These are phyloP conservation scores for Encarsia formosa DNA, from an alignment of 2,888 invertebrate species.

Conservation along the genomic window DNA sequence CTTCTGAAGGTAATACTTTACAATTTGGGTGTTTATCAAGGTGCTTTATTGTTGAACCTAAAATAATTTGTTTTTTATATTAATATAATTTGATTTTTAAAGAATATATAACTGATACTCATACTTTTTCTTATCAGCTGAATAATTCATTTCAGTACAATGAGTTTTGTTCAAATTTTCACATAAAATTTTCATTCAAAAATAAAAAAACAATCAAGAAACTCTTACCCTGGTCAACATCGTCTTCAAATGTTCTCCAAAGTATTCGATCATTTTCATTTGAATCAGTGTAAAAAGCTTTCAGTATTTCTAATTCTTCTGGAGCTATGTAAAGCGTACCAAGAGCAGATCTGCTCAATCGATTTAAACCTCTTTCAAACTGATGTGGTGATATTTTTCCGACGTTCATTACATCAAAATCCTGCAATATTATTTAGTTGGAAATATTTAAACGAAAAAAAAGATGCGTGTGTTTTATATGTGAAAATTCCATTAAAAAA, in stretches of 20 bases:
- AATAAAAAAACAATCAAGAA: background rate
- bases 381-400: constrained; percentile 68
- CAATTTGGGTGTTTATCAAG: constrained; percentile 66
- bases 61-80: too few species aligned
- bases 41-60: constrained; percentile 64
- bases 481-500: too few species aligned
- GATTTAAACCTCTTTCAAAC: constrained; percentile 67
- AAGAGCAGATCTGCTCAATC: constrained; percentile 61
- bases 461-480: too few species aligned
- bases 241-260: constrained; percentile 75
- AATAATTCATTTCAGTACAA: too few species aligned
- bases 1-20: constrained; percentile 57
- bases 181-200: too few species aligned
- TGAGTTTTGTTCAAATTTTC: too few species aligned
- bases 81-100: too few species aligned
- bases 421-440: constrained; percentile 47
- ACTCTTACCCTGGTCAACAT: constrained; percentile 66
- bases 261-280: constrained; percentile 64
- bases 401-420: constrained; percentile 65
- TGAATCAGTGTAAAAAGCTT: constrained; percentile 68
- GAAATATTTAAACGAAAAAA: too few species aligned
- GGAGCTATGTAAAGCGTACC: constrained; percentile 58
- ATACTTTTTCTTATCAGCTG: too few species aligned
- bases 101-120: too few species aligned
- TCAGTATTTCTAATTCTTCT: constrained; percentile 62